Base-by-base conservation (phyloP, 1,140 invertebrate species). In the Cepaea nemoralis region DNA sequence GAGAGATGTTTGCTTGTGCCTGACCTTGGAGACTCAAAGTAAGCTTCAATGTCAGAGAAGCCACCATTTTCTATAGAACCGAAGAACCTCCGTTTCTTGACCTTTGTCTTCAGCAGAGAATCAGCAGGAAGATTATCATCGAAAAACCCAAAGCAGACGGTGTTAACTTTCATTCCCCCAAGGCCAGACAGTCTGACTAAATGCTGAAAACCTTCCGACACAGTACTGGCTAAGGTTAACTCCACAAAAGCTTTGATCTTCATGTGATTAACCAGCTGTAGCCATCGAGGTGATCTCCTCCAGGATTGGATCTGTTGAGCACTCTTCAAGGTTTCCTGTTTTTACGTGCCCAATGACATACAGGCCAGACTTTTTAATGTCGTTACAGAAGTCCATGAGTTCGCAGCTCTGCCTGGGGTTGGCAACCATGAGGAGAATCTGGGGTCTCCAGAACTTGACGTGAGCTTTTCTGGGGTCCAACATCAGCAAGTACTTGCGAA, bases 81-180 rank as follows among this genome's bases (percentile, higher is more conserved):
- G 24, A 88, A 87, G 35, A 89, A 85, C 40, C 80, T 48, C 24
- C 82, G 81, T 59, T 81, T 83, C 19, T 78, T 81, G 8, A 76
- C 24, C 42, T 70, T 79, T 5, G 81, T 84, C 40, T 85, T 86
- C 3, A 80, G 39, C 19, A 91, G 80, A 0, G 86, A 84, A 83
- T 91, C 90, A 16, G 80, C 70, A 12, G 89, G 89, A 14, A 75
- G 55, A 0, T 83, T 59, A 40, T 88, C 81, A 83, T 93, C 93
- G 82, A 97, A 95, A 92, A 99, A 99, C 8, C 97, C 94, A 42
- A 94, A 86, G 50, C 94, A 91, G 77, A 99, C 96, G 0, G 98
- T 99, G 90, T 99, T 99, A 0, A 98, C 98, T 91, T 99, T 99
- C 98, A 99, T 99, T 12, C 98, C 98, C 3, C 98, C 98, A 86